Conservation (phyloP, 2,888 invertebrate species). For the Calameuta pallipes region DNA sequence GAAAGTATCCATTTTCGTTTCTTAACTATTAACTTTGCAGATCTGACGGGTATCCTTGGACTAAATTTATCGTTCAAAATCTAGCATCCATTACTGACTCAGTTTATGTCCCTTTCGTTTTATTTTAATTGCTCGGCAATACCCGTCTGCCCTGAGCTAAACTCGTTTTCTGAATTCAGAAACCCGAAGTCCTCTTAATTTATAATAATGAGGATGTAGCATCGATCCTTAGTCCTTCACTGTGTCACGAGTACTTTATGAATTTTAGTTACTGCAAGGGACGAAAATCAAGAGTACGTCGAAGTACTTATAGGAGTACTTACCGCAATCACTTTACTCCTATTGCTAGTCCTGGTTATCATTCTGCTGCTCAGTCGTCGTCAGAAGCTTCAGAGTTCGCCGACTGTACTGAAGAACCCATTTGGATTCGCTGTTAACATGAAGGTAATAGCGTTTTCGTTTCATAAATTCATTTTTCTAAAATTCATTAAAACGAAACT, state of each 20-base stretch:
- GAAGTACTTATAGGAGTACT: slow-evolving; percentile 74
- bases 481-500: not conserved
- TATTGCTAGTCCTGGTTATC: slow-evolving; percentile 74
- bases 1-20: not conserved
- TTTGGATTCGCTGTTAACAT: slow-evolving; percentile 76
- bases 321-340: slow-evolving; percentile 74
- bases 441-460: slow-evolving; percentile 67
- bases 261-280: slow-evolving; percentile 69
- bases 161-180: not conserved
- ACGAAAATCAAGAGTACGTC: slow-evolving; percentile 71
- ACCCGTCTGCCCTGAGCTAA: not conserved
- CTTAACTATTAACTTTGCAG: not conserved
- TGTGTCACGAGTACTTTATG: slow-evolving; percentile 13
- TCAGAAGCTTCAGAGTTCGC: slow-evolving; percentile 72
- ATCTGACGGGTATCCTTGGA: not conserved
- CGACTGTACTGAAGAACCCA: slow-evolving; percentile 72
- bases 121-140: not conserved
- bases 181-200: not conserved
- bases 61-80: not conserved
- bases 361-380: slow-evolving; percentile 72
- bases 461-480: fast-evolving
- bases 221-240: not conserved
- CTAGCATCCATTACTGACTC: not conserved
- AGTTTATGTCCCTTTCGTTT: not conserved
- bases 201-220: not conserved